phyloP scores from a whole-genome alignment of 1,140 invertebrate genomes.

The Chionoecetes opilio region DNA sequence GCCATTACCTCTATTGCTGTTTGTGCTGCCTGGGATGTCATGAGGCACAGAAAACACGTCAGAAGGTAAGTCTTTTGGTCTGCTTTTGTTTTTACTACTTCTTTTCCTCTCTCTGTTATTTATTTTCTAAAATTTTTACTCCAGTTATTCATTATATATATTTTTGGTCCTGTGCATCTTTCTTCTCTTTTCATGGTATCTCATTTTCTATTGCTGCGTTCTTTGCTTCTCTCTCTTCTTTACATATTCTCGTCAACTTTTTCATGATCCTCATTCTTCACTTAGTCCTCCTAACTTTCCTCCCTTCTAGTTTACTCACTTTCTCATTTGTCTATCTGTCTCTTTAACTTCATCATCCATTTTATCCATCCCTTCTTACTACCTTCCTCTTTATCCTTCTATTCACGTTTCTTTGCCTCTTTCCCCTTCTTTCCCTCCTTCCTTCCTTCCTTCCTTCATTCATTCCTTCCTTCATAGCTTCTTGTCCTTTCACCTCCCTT shows the following conservation, averaged over 20 bases:
- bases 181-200: not conserved
- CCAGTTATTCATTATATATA: not conserved
- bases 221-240: too few species aligned
- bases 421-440: too few species aligned
- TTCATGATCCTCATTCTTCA: not conserved
- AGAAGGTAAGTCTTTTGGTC: conserved; percentile 69
- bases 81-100: too few species aligned
- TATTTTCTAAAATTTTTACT: too few species aligned
- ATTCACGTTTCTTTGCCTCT: too few species aligned
- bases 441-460: too few species aligned
- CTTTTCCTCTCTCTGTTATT: too few species aligned
- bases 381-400: not conserved
- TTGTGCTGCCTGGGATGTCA: conserved; percentile 74
- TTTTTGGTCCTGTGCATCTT: not conserved
- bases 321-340: too few species aligned
- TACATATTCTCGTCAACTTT: not conserved
- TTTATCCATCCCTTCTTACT: not conserved
- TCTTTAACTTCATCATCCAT: not conserved
- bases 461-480: not conserved
- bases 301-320: too few species aligned
- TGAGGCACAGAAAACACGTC: conserved; percentile 66
- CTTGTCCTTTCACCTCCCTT: not conserved
- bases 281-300: not conserved
- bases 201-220: too few species aligned
- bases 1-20: conserved; percentile 63